These are phyloP conservation scores for Drosophila emarginata DNA, from an alignment of 2,888 invertebrate genomes.

Conservation along the genomic window DNA sequence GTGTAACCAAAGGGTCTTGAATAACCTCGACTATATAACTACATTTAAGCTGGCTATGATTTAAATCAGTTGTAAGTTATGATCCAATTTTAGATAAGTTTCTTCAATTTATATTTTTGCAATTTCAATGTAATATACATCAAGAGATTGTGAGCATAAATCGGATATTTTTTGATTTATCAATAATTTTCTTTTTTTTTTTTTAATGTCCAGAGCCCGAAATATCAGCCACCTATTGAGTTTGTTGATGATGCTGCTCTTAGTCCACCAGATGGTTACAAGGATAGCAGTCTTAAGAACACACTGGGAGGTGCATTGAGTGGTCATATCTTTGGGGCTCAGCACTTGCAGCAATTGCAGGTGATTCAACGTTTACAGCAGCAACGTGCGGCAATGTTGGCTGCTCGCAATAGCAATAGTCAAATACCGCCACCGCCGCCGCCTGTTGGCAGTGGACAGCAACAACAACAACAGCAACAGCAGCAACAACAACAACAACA, in stretches of 20 bases:
- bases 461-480: slow-evolving; percentile 49
- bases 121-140: no score
- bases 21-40: neutral
- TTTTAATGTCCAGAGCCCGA: slow-evolving; percentile 83
- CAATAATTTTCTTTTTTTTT: neutral
- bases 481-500: slow-evolving; percentile 46
- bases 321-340: slow-evolving; percentile 86
- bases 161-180: neutral
- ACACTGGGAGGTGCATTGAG: slow-evolving; percentile 85
- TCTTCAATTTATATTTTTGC: no score
- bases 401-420: slow-evolving; percentile 76
- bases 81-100: neutral
- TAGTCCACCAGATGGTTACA: slow-evolving; percentile 95
- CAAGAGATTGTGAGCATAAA: no score
- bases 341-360: slow-evolving; percentile 85
- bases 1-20: neutral
- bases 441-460: slow-evolving; percentile 41
- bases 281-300: slow-evolving; percentile 89
- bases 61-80: neutral
- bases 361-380: slow-evolving; percentile 86
- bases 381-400: slow-evolving; percentile 84
- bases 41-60: neutral
- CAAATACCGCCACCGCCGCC: slow-evolving; percentile 66
- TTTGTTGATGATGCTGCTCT: slow-evolving; percentile 92
- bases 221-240: slow-evolving; percentile 88